Conservation (phyloP, 2,113 vertebrate species). For the Oxyruncus cristatus region DNA sequence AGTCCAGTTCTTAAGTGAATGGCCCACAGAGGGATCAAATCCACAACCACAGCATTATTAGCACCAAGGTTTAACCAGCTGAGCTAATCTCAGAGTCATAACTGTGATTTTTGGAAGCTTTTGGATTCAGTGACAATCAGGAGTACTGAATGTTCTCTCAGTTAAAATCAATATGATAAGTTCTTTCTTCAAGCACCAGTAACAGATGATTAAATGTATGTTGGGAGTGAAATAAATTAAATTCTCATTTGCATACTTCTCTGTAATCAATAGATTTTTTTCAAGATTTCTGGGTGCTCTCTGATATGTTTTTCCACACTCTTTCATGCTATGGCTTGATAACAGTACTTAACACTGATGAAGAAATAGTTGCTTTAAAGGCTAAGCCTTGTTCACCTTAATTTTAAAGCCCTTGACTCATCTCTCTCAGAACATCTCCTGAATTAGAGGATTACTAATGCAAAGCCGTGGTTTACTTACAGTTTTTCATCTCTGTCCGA, state of each 20-base stretch:
- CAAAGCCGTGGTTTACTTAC: not conserved
- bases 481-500: not conserved
- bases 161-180: slow-evolving; percentile 22
- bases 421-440: slow-evolving; percentile 1
- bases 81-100: not conserved
- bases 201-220: slow-evolving; percentile 20
- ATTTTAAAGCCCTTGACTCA: slow-evolving; percentile 49
- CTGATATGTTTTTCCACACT: not conserved
- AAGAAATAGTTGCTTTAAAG: slow-evolving; percentile 24
- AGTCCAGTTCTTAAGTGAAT: not conserved
- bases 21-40: not conserved
- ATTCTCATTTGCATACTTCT: slow-evolving; percentile 1
- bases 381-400: not conserved
- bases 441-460: slow-evolving; percentile 14
- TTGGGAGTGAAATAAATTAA: not conserved
- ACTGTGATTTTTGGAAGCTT: not conserved
- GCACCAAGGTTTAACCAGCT: not conserved
- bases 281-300: not conserved
- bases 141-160: slow-evolving; percentile 3
- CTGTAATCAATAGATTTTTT: not conserved
- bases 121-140: not conserved
- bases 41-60: not conserved
- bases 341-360: not conserved
- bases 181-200: not conserved
- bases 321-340: slow-evolving; percentile 24